Base-by-base conservation (phyloP, 2,797 vertebrate genomes). In the Glyptemys insculpta region DNA sequence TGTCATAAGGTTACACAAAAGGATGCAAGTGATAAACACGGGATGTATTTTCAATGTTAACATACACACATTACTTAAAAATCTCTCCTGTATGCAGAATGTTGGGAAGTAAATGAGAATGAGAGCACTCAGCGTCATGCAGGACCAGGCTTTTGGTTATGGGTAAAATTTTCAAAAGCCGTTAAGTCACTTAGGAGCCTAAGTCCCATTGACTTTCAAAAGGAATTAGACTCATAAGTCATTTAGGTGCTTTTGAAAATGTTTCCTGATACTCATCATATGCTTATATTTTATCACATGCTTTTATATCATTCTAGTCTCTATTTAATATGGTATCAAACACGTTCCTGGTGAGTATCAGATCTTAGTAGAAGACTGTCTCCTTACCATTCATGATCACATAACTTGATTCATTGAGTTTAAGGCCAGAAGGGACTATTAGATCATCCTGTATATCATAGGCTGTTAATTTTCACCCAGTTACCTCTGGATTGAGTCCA, bases 131-230 rank as follows among this genome's bases (percentile, higher is more conserved):
- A 59, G 81, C 72, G 25, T 3, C 56, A 79, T 15, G 52, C n/a
- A 84, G 34, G 52, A 56, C 19, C 62, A 86, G 53, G 34, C 31
- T 59, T 44, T n/a, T 16, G n/a, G 23, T 44, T 34, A 68, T 57
- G 31, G 37, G 18, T 68, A 68, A 68, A 37, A 37, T 68, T 37
- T 68, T 19, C 65, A 68, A 57, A 31, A 41, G 37, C 1, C 1
- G 44, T 12, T 31, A 44, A 76, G 68, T 3, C 4, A 6, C 31
- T 91, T 0, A 0, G 2, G 49, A 0, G 8, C 5, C 53, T 1
- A 1, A 25, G 27, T 79, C 79, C 50, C 52, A 9, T 52, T 87
- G 85, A 56, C 16, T 11, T 78, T 65, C 74, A 83, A 83, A 83
- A 23, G 15, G 72, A 88, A 27, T 8, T 88, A 44, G 34, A 54